A percentile compares a stretch with the other conserved stretches of the same genome.
Evolutionary conservation across 2,113 vertebrate genomes (phyloP).

Genomic region (Tyto alba): DNA sequence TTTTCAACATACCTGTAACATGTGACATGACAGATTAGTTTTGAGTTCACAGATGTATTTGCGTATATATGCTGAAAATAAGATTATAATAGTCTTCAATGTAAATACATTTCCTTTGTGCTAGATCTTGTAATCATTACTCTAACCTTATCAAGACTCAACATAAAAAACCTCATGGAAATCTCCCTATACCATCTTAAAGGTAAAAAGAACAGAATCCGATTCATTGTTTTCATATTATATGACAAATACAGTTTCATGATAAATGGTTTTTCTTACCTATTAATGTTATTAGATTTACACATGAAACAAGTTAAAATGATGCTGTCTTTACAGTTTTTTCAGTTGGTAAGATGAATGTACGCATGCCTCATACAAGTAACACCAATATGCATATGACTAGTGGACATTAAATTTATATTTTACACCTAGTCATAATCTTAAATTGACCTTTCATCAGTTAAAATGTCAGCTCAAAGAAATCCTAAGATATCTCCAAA

Average conservation of each 20-base stretch:
- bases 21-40: not conserved
- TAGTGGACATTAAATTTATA: not conserved
- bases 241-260: not conserved
- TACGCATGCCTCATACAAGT: not conserved
- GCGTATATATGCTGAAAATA: not conserved
- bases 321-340: not conserved
- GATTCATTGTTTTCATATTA: not conserved
- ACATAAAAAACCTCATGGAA: not conserved
- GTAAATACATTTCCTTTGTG: not conserved
- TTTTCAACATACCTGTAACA: not conserved
- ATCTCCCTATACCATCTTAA: not conserved
- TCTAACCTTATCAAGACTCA: not conserved
- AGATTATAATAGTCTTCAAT: not conserved
- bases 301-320: not conserved
- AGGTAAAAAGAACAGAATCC: not conserved
- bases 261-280: not conserved
- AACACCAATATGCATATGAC: not conserved
- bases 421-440: not conserved
- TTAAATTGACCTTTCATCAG: not conserved
- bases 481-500: fast-evolving
- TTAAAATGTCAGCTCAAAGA: not conserved
- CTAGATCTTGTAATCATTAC: not conserved
- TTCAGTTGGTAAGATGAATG: not conserved
- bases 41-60: not conserved
- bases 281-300: not conserved